Evolutionary conservation across 2,888 invertebrate species (phyloP).

Genomic region (Scelioninae gen. 1): DNA sequence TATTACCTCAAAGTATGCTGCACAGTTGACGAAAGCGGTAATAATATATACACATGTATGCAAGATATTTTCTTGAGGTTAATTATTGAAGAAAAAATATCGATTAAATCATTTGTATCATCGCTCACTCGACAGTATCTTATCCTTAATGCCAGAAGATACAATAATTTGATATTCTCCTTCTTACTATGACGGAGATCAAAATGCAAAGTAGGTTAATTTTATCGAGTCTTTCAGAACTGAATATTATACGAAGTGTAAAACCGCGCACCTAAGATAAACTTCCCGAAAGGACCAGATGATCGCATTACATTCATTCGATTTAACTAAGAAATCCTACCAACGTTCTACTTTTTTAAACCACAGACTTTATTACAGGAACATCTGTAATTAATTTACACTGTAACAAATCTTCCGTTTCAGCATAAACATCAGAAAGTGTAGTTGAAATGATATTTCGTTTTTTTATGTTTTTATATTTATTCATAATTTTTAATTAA

Average conservation of each 20-base stretch:
- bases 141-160: conserved; percentile 43
- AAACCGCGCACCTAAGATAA: conserved; percentile 1
- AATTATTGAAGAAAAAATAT: conserved; percentile 40
- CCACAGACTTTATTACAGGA: neutral
- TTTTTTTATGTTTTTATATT: neutral
- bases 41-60: conserved; percentile 19
- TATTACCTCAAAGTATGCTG: conserved; percentile 30
- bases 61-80: conserved; percentile 29
- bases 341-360: neutral
- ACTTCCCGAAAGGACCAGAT: neutral
- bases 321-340: neutral
- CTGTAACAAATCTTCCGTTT: neutral
- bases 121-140: conserved; percentile 27
- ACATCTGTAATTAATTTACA: neutral
- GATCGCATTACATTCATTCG: neutral
- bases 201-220: conserved; percentile 3
- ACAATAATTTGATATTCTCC: conserved; percentile 31
- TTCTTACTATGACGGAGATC: conserved; percentile 17
- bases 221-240: neutral
- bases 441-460: neutral
- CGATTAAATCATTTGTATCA: conserved; percentile 42
- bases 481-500: neutral
- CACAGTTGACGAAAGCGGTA: conserved; percentile 41
- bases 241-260: neutral
- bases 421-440: neutral